These are phyloP conservation scores for Suncus etruscus DNA, from an alignment of 2,113 vertebrate genomes.

Conservation along the genomic window DNA sequence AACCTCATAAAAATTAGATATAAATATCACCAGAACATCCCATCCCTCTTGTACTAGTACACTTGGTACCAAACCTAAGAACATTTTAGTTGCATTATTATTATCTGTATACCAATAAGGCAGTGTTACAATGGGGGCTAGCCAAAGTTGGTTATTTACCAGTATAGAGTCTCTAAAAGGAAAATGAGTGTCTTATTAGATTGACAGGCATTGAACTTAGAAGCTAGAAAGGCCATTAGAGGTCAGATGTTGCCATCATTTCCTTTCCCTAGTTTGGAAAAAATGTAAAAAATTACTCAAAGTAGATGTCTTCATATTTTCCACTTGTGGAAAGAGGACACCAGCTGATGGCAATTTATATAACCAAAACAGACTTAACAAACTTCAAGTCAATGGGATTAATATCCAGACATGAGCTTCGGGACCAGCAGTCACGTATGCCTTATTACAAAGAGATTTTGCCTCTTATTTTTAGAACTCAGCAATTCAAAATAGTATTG, in stretches of 20 bases:
- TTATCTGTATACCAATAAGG: background rate
- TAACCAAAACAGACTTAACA: constrained; percentile 52
- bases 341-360: constrained; percentile 56
- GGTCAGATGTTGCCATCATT: constrained; percentile 56
- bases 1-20: constrained; percentile 58
- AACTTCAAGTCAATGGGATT: constrained; percentile 30
- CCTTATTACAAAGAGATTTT: constrained; percentile 43
- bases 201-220: constrained; percentile 43
- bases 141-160: constrained; percentile 10
- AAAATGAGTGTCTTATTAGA: constrained; percentile 38
- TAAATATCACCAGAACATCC: constrained; percentile 50
- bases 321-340: constrained; percentile 56
- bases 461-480: constrained; percentile 65
- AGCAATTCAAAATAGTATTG: constrained; percentile 32
- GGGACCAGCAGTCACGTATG: constrained; percentile 10
- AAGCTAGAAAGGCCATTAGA: constrained; percentile 48
- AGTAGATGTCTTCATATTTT: constrained; percentile 62
- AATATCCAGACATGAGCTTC: constrained; percentile 9
- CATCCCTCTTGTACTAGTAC: constrained; percentile 47
- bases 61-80: constrained; percentile 55
- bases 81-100: constrained; percentile 61
- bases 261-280: constrained; percentile 62
- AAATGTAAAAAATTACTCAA: constrained; percentile 70
- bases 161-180: background rate
- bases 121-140: background rate